A percentile compares a stretch with the other conserved stretches of the same genome.
Conservation (phyloP, 2,113 vertebrate species). For the Polypterus bichir region DNA sequence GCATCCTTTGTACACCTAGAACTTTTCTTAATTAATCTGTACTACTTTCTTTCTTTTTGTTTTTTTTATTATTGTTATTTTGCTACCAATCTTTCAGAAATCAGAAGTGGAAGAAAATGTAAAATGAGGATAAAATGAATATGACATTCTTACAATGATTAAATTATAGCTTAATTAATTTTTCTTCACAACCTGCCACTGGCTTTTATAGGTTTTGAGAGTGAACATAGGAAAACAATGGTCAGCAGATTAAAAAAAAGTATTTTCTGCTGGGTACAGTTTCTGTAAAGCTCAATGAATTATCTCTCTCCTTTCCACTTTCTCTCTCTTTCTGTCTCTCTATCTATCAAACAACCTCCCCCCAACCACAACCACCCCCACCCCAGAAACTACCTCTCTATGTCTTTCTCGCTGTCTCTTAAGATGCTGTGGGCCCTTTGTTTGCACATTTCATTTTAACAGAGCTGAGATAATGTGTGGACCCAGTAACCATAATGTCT, state of each 20-base stretch:
- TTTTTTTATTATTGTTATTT: slow-evolving; percentile 30
- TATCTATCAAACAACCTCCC: too few relatives aligned
- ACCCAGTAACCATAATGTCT: slow-evolving; percentile 38
- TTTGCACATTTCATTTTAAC: slow-evolving; percentile 50
- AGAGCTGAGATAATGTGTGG: slow-evolving; percentile 48
- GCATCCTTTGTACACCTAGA: slow-evolving; percentile 1
- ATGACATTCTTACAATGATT: slow-evolving; percentile 86
- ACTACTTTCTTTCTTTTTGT: slow-evolving; percentile 28
- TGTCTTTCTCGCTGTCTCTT: slow-evolving; percentile 23
- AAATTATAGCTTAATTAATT: slow-evolving; percentile 90
- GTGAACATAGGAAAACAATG: slow-evolving; percentile 81
- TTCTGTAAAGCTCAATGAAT: slow-evolving; percentile 50
- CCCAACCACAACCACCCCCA: too few relatives aligned
- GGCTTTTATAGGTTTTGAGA: slow-evolving; percentile 90
- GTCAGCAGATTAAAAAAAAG: slow-evolving; percentile 47
- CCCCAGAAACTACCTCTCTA: neutral
- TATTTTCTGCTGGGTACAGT: slow-evolving; percentile 60
- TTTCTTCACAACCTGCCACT: slow-evolving; percentile 97
- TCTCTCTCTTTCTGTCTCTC: slow-evolving; percentile 33
- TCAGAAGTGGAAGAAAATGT: slow-evolving; percentile 9
- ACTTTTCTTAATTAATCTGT: slow-evolving; percentile 2
- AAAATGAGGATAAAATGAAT: slow-evolving; percentile 62
- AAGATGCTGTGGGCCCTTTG: slow-evolving; percentile 53
- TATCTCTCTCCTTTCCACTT: slow-evolving; percentile 34
- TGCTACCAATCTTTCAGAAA: slow-evolving; percentile 18